Percentiles rank a stretch among this genome's conserved stretches.
phyloP scores from a whole-genome alignment of 2,113 vertebrate genomes.

The Lophochroa leadbeateri region DNA sequence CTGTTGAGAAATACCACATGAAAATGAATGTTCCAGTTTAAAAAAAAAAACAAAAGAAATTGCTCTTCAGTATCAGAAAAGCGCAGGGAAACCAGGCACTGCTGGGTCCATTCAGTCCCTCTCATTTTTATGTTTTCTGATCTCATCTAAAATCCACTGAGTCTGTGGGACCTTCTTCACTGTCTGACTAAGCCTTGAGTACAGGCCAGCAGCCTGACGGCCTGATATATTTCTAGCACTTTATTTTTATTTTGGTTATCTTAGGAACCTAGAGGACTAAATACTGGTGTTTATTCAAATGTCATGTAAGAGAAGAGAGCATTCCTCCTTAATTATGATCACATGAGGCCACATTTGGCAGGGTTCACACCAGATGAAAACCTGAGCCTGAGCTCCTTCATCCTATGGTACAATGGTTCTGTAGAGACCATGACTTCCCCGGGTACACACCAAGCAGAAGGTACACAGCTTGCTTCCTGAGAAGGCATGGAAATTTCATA shows the following conservation, averaged over 20 bases:
- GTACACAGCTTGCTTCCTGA: not conserved
- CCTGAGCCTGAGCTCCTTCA: not conserved
- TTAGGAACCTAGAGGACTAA: not conserved
- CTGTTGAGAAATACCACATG: not conserved
- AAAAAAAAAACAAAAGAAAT: not conserved
- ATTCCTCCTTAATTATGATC: not conserved
- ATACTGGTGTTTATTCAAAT: not conserved
- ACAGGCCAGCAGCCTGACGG: not conserved
- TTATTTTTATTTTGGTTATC: not conserved
- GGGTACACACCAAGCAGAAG: not conserved
- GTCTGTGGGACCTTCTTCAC: not conserved
- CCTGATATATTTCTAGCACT: not conserved
- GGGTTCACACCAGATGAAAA: not conserved
- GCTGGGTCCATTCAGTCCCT: not conserved
- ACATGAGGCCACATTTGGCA: not conserved
- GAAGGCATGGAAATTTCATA: not conserved
- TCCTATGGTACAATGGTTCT: fast-evolving
- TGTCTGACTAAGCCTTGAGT: not conserved
- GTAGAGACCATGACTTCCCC: not conserved
- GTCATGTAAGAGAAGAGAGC: not conserved
- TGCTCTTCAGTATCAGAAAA: not conserved
- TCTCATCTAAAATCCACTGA: not conserved
- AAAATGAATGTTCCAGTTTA: not conserved
- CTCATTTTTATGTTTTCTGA: not conserved
- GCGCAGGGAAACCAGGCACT: not conserved